phyloP scores from a whole-genome alignment of 2,888 invertebrate genomes.

The Sialis lutaria region DNA sequence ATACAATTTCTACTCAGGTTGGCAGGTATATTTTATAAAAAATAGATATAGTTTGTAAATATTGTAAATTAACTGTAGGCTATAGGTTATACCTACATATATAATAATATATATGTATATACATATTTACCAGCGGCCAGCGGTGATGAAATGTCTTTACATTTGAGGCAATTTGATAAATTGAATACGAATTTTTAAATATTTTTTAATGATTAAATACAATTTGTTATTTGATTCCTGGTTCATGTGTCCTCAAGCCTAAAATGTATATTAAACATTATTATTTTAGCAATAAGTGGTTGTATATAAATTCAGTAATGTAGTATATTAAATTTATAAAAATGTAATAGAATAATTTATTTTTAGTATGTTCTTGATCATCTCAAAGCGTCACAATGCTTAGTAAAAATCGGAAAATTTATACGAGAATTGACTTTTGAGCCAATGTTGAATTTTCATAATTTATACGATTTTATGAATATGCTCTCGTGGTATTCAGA shows the following conservation, averaged over 20 bases:
- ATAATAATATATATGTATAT: no score
- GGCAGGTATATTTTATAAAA: slow-evolving; percentile 34
- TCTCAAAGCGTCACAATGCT: slow-evolving; percentile 49
- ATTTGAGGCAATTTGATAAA: not conserved
- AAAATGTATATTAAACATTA: not conserved
- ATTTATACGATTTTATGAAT: slow-evolving; percentile 69
- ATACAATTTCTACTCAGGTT: slow-evolving; percentile 67
- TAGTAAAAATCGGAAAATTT: slow-evolving; percentile 46
- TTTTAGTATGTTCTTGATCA: slow-evolving; percentile 55
- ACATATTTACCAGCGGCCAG: no score
- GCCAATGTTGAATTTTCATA: slow-evolving; percentile 62
- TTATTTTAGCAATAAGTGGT: not conserved
- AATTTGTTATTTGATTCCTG: no score
- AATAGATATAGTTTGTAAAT: not conserved
- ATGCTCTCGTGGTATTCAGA: slow-evolving; percentile 60
- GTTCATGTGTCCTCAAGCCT: not conserved
- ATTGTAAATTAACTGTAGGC: not conserved
- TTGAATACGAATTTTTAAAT: not conserved
- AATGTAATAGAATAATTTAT: slow-evolving; percentile 11
- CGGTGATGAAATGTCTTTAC: not conserved
- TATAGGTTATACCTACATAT: not conserved
- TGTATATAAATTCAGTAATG: not conserved
- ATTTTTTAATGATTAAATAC: no score
- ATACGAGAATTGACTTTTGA: slow-evolving; percentile 49
- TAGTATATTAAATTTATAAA: no score